Base-by-base conservation (phyloP, 2,113 vertebrate genomes). In the Pterophyllum scalare region DNA sequence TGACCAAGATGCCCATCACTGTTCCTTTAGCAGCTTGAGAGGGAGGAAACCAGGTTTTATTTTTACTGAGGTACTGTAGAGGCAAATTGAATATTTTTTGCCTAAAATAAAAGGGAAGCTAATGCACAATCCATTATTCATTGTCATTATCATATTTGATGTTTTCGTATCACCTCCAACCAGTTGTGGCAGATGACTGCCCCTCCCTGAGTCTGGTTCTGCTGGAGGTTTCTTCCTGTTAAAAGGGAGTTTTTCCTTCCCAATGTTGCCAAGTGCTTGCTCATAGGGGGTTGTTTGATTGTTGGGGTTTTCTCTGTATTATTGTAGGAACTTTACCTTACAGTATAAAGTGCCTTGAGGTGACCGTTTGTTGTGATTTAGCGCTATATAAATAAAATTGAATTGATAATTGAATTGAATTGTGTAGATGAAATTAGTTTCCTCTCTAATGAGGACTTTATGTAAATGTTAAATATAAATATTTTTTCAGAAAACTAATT, bases 41-140 rank as follows among this genome's bases (percentile, higher is more conserved):
- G 24, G 65, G 43, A 49, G 65, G 43, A 72, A 72, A 52, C 24
- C 43, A 52, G 17, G 1, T 26, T 72, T 72, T n/a, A 52, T 72
- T 72, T 52, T 72, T 52, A 19, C 24, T 72, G 10, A 52, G 17
- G 24, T 31, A 7, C 65, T 72, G 10, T 31, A 72, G 65, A 72
- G 13, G 26, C 5, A 57, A 59, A 59, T 1, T 2, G 6, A 46
- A 20, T 31, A 22, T 43, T 38, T 10, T 60, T 82, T 74, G 59
- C 5, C n/a, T 20, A 13, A 61, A 77, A 38, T 58, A 26, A 77
- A 82, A 40, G 4, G 9, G 13, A 6, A 82, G 28, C 43, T 11
- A 52, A 61, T 52, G 12, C 12, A 70, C n/a, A 40, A 24, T 74
- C 57, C 57, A 83, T 86, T 61, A 79, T 79, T 81, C 9, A 59